Base-by-base conservation (phyloP, 2,797 vertebrate genomes). In the Borostomias antarcticus region DNA sequence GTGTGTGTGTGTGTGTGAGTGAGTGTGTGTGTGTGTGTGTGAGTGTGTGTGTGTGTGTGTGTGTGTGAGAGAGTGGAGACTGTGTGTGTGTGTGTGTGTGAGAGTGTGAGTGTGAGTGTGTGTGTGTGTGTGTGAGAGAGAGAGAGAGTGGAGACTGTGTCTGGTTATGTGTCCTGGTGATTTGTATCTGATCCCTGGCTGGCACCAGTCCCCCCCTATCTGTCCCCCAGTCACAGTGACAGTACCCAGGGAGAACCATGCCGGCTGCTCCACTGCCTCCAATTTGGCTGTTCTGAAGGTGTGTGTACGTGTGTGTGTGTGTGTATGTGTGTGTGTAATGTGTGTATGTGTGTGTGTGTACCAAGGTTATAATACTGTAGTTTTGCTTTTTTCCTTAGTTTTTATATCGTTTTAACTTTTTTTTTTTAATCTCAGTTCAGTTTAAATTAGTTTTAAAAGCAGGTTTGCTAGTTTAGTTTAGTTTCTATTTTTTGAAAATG, bases 161-260 rank as follows among this genome's bases (percentile, higher is more conserved):
- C 63, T 64, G 75, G 74, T 77, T 76, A 73, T 86, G 62, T 64
- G 60, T 67, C 74, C 66, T 68, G 58, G 71, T 62, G 66, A 75
- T 86, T 82, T 81, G 80, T 83, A 32, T 73, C 78, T 51, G 65
- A 76, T 81, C 64, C 78, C 78, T 73, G 70, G 60, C 72, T 87
- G 85, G 81, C 77, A 79, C 64, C 70, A 62, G 29, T 66, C 10
- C 23, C 62, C 11, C 35, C 64, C 53, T 79, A 59, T 67, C 74
- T 75, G 67, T 70, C 68, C 70, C 48, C 21, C 1, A 29, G 74
- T 72, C 81, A 75, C 82, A 66, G 74, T 54, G 47, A 60, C 58
- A 37, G 45, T 30, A 70, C 70, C 74, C 75, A 83, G 58, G 71
- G 62, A 77, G 54, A 74, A 66, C 69, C 8, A 54, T 69, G 62